Base-by-base conservation (phyloP, 2,113 vertebrate genomes). In the Sphyrna mokarran region DNA sequence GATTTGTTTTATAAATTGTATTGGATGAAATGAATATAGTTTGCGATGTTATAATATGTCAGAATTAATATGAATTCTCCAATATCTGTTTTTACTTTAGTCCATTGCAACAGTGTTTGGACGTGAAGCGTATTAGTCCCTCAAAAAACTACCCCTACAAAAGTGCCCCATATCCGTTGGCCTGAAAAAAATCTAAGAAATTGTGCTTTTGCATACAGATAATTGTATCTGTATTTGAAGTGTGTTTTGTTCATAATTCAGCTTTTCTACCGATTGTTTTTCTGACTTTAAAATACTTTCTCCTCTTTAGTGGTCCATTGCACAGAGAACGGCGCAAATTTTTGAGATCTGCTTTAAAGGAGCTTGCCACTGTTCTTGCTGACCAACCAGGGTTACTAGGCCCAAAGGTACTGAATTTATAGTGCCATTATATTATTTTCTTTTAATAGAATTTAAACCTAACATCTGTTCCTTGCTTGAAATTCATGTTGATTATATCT, bases 301-400 rank as follows among this genome's bases (percentile, higher is more conserved):
- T 96, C 96, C 95, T 26, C 58, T 97, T 22, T 97, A 99, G 99
- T 0, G 99, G 99, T 37, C 98, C 98, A n/a, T 99, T 99, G 98
- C 99, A 99, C 95, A 97, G 99, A 97, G 99, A 99, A 97, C 98
- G 99, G 63, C 99, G 99, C 96, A 99, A 99, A 97, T 99, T 99
- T 96, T 98, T 99, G 97, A 97, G 99, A 95, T 99, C 99, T 78
- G 99, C 99, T 13, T 97, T 99, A 96, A 99, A 99, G 96, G 99
- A 99, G 96, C 93, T 99, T 90, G 99, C 99, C 16, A 99, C 99
- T 18, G 99, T 99, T 95, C 96, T 99, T 69, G 99, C 99, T 72
- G 99, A 99, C 96, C 99, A 99, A 95, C 99, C 99, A 54, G 99
- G 99, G 96, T 97, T 99, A 1, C 96, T 99, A 33, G 99, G 99